A percentile compares a stretch with the other conserved stretches of the same genome.
Evolutionary conservation across 2,113 vertebrate species (phyloP).

Genomic region (Syrmaticus mikado): DNA sequence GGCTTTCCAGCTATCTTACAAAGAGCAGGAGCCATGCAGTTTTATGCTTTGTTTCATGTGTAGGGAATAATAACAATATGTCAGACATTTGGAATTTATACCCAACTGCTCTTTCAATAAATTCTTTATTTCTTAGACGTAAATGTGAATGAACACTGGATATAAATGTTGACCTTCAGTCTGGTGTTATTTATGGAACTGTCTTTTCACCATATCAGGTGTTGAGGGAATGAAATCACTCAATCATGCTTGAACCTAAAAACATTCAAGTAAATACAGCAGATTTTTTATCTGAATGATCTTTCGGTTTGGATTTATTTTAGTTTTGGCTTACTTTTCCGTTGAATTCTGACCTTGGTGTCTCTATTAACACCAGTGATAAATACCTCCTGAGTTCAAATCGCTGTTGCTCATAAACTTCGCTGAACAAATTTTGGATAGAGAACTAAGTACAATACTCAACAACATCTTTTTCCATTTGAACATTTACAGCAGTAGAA

Average conservation of each 20-base stretch:
- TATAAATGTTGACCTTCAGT: conserved; percentile 48
- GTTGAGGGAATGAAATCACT: conserved; percentile 32
- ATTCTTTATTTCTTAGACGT: background rate
- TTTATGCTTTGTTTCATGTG: background rate
- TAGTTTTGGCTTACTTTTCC: background rate
- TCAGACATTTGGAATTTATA: conserved; percentile 23
- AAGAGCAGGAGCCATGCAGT: background rate
- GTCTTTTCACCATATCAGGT: conserved; percentile 5
- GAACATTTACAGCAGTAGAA: background rate
- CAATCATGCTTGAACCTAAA: background rate
- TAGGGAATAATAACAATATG: background rate
- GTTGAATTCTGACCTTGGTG: conserved; percentile 15
- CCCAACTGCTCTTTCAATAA: conserved; percentile 22
- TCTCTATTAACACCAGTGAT: background rate
- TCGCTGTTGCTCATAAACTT: background rate
- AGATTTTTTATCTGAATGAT: background rate
- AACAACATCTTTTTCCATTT: background rate
- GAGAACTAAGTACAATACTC: background rate
- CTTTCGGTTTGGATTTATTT: background rate
- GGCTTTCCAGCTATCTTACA: background rate
- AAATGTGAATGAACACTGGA: conserved; percentile 46
- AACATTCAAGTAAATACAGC: background rate
- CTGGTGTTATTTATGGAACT: conserved; percentile 29
- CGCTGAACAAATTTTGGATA: background rate
- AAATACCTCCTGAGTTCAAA: background rate